Evolutionary conservation across 1,140 invertebrate genomes (phyloP).

Genomic region (Aphelinus atriplicis): DNA sequence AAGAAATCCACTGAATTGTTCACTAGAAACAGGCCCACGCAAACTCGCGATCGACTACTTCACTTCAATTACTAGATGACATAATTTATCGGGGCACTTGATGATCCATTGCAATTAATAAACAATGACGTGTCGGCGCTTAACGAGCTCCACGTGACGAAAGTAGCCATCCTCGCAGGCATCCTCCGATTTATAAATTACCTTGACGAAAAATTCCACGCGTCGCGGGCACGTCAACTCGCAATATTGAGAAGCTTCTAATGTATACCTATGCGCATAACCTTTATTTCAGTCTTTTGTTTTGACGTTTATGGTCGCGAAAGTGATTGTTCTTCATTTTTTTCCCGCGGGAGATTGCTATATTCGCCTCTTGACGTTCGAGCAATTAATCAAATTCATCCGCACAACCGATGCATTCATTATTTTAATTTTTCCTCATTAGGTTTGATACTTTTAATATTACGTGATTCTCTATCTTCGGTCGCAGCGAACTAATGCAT

Average conservation of each 20-base stretch:
- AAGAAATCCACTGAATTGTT: slow-evolving; percentile 17
- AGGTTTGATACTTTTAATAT: no score
- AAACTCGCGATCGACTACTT: neutral
- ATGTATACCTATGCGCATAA: no score
- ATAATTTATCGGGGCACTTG: neutral
- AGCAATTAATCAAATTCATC: no score
- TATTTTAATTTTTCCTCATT: no score
- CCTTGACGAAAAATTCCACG: slow-evolving; percentile 5
- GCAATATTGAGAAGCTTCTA: neutral
- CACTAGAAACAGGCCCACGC: neutral
- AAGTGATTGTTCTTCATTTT: no score
- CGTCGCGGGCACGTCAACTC: neutral
- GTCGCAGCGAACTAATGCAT: no score
- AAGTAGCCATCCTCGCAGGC: neutral
- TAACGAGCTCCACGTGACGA: slow-evolving; percentile 12
- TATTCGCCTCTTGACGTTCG: no score
- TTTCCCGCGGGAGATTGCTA: no score
- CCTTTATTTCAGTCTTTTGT: no score
- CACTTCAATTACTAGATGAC: slow-evolving; percentile 20
- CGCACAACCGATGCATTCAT: no score
- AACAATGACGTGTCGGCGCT: slow-evolving; percentile 25
- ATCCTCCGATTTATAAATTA: slow-evolving; percentile 34
- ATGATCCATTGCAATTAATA: slow-evolving; percentile 35
- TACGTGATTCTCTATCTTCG: no score
- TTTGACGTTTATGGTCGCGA: no score